phyloP scores from a whole-genome alignment of 1,140 invertebrate species.

The Drosophila oshimai region DNA sequence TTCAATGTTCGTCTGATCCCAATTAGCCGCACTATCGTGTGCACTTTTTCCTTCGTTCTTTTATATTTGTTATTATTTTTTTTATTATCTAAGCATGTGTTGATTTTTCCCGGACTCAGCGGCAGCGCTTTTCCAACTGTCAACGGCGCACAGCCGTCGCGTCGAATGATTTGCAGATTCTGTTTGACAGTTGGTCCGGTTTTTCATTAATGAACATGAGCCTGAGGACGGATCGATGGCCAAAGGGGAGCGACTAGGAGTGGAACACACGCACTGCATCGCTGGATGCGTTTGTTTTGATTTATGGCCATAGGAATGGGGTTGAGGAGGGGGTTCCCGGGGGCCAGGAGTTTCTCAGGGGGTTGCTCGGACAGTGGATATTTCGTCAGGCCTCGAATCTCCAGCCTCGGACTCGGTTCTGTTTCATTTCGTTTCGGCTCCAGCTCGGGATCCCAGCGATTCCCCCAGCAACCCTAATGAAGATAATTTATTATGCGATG shows the following conservation, averaged over 20 bases:
- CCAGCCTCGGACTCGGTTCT: neutral
- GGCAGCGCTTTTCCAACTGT: constrained; percentile 74
- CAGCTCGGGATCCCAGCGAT: constrained; percentile 8
- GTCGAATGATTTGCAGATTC: constrained; percentile 78
- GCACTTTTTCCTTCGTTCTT: constrained; percentile 31
- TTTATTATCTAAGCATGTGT: constrained; percentile 72
- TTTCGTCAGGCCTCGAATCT: constrained; percentile 24
- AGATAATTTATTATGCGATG: constrained; percentile 81
- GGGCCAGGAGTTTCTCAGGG: constrained; percentile 3
- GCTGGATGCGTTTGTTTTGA: constrained; percentile 49
- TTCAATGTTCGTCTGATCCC: constrained; percentile 2
- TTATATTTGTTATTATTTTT: constrained; percentile 14
- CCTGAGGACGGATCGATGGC: constrained; percentile 6
- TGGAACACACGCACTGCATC: constrained; percentile 67
- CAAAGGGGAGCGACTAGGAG: constrained; percentile 3
- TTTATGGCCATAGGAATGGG: constrained; percentile 46
- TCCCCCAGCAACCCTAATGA: constrained; percentile 60
- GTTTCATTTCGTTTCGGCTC: constrained; percentile 17
- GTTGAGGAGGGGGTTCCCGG: neutral
- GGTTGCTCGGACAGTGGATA: constrained; percentile 11
- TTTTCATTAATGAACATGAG: constrained; percentile 79
- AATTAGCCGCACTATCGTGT: neutral
- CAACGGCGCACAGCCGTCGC: constrained; percentile 67
- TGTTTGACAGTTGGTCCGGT: constrained; percentile 75
- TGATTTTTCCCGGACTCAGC: constrained; percentile 68